phyloP scores from a whole-genome alignment of 2,797 vertebrate species.

The Spea hammondii region DNA sequence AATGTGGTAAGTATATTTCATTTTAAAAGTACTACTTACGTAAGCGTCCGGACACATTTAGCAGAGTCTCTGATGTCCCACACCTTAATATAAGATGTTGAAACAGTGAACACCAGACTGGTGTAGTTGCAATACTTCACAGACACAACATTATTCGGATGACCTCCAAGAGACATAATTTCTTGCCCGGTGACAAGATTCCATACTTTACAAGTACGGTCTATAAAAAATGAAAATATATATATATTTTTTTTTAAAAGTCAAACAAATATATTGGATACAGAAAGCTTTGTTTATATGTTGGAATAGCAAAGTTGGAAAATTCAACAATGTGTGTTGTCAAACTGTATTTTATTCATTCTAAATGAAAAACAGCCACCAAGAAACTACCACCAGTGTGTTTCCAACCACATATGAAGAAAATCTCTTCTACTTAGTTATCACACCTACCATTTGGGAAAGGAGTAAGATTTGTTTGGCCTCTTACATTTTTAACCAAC shows the following conservation, averaged over 20 bases:
- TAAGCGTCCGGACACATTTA: constrained; percentile 89
- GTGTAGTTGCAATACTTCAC: constrained; percentile 86
- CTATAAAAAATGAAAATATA: constrained; percentile 63
- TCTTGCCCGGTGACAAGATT: constrained; percentile 98
- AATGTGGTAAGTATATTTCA: not conserved
- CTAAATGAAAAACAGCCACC: too few relatives aligned
- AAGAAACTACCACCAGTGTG: too few relatives aligned
- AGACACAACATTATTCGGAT: constrained; percentile 92
- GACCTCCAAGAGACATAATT: constrained; percentile 94
- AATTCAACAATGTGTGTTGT: too few relatives aligned
- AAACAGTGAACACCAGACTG: constrained; percentile 91
- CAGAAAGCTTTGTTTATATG: too few relatives aligned
- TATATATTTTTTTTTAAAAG: too few relatives aligned
- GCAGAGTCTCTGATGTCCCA: constrained; percentile 97
- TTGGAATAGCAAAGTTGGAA: too few relatives aligned
- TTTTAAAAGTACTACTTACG: constrained; percentile 71
- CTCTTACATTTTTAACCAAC: not conserved
- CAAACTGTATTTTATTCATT: too few relatives aligned
- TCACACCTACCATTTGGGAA: too few relatives aligned
- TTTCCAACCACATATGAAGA: too few relatives aligned
- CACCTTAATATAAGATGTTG: constrained; percentile 92
- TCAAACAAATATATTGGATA: too few relatives aligned
- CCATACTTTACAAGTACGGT: constrained; percentile 97
- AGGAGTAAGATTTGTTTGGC: not conserved
- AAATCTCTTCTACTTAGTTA: too few relatives aligned